Conservation (phyloP, 2,888 invertebrate species). For the Erebia aethiops region DNA sequence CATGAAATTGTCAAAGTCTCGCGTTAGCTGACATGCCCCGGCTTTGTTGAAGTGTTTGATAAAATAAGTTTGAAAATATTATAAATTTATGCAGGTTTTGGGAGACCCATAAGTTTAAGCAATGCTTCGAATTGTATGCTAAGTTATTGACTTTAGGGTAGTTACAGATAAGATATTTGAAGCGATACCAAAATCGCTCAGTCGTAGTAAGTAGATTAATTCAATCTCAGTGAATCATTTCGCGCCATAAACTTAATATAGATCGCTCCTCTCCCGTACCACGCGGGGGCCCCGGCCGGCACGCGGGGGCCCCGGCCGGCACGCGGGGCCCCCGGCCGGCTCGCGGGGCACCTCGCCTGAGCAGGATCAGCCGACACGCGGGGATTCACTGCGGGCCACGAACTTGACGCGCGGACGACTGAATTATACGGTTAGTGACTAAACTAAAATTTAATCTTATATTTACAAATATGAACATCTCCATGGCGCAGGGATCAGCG, state of each 20-base stretch:
- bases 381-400: neutral
- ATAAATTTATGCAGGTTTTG: too few species aligned
- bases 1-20: too few species aligned
- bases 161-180: neutral
- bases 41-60: too few species aligned
- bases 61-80: too few species aligned
- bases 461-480: too few species aligned
- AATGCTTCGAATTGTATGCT: too few species aligned
- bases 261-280: neutral
- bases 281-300: neutral
- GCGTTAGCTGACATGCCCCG: too few species aligned
- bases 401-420: neutral
- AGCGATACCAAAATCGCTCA: neutral
- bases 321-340: neutral
- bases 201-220: neutral
- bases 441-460: too few species aligned
- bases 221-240: neutral
- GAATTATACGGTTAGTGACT: neutral
- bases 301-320: too few species aligned
- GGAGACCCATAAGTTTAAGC: too few species aligned
- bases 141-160: neutral
- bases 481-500: too few species aligned
- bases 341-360: neutral
- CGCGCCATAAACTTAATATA: constrained; percentile 3
- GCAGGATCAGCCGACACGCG: neutral